phyloP scores from a whole-genome alignment of 2,797 vertebrate species.

The Antennarius maculatus region DNA sequence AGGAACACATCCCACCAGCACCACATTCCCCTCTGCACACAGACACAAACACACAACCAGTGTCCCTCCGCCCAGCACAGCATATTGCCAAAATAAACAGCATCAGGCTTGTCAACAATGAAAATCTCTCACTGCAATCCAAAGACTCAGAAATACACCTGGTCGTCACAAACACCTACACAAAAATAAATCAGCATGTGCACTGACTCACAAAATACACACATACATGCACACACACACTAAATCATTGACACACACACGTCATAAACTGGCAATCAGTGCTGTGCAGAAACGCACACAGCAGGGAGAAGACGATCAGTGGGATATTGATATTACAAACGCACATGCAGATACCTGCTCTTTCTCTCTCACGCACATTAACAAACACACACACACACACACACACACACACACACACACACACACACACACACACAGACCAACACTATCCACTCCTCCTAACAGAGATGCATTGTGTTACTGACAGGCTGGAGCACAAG shows the following conservation, averaged over 20 bases:
- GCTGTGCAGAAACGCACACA: constrained; percentile 52
- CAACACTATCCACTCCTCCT: constrained; percentile 4
- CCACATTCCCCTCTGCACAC: constrained; percentile 7
- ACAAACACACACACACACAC: constrained; percentile 5
- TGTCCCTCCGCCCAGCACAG: constrained; percentile 47
- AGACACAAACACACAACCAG: constrained; percentile 14
- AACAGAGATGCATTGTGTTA: constrained; percentile 56
- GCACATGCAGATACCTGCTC: constrained; percentile 36
- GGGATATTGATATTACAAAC: constrained; percentile 59
- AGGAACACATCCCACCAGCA: background rate
- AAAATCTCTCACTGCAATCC: constrained; percentile 49
- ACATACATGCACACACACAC: constrained; percentile 1
- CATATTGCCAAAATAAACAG: constrained; percentile 74
- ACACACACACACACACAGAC: background rate
- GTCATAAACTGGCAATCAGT: constrained; percentile 61
- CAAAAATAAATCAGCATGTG: constrained; percentile 19
- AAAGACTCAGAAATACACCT: constrained; percentile 60
- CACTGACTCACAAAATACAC: constrained; percentile 5
- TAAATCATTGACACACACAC: background rate
- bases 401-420: constrained; percentile 31
- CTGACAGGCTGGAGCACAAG: constrained; percentile 55
- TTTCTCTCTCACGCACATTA: background rate
- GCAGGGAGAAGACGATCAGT: constrained; percentile 58
- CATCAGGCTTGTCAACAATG: constrained; percentile 65
- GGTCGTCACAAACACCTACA: constrained; percentile 42